Base-by-base conservation (phyloP, 2,888 invertebrate species). In the Macrosoma leucophasiata region DNA sequence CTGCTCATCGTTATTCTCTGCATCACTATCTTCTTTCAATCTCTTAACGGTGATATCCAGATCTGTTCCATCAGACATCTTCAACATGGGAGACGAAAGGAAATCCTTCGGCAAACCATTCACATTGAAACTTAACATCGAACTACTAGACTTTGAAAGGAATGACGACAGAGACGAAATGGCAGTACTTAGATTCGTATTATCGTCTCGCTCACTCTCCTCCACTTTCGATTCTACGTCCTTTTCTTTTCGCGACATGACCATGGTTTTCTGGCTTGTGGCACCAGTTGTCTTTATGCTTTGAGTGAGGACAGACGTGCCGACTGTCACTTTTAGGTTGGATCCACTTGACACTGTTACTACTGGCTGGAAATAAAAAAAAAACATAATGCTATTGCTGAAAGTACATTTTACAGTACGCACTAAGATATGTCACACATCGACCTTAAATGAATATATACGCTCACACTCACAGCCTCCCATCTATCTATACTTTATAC, bases 241-340 rank as follows among this genome's bases (percentile, higher is more conserved):
- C n/a, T n/a, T 40, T 13, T 33, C 23, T 3, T 25, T 33, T 13
- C 35, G 27, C 6, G 30, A 22, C 7, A 37, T 20, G 3, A 27
- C 18, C 29, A 34, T 50, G 8, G 34, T 33, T 29, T 44, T 48
- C 13, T 36, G 40, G 1, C 33, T 26, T 1, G 39, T 21, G 1
- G 57, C 50, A 0, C 48, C 47, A 0, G 60, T 46, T 0, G 66
- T 62, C 30, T 60, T 59, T 6, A 71, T 46, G 4, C 61, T 66
- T 26, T 74, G 71, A 0, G 72, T 72, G 1, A 72, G 40, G 0
- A 68, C 65, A 0, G 73, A 66, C 0, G 68, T 50, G 1, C 69
- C 72, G 0, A 72, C 67, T 0, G 72, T 73, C 7, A 71, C 69
- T 56, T 63, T 68, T 2, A 71, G 29, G 29, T 65, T 71, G 3